A percentile compares a stretch with the other conserved stretches of the same genome.
These are phyloP conservation scores for Garrulus glandarius DNA, from an alignment of 2,797 vertebrate genomes.

Conservation along the genomic window DNA sequence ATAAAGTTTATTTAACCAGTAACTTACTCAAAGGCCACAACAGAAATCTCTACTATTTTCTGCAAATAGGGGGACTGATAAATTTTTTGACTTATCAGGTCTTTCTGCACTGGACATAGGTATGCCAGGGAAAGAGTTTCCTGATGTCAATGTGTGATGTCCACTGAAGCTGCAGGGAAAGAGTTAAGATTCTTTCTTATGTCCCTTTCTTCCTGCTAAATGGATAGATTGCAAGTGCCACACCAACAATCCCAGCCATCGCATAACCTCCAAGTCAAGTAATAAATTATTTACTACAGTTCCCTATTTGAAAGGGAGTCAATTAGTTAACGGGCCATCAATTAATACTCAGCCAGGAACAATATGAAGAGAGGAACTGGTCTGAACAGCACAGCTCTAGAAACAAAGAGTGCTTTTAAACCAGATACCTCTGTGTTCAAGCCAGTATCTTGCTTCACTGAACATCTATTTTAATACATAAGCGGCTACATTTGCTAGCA, in stretches of 20 bases:
- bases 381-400: background rate
- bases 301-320: background rate
- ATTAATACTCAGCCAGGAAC: background rate
- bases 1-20: background rate
- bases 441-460: background rate
- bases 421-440: background rate
- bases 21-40: background rate
- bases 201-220: background rate
- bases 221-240: background rate
- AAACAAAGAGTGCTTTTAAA: constrained; percentile 5
- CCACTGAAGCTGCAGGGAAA: background rate
- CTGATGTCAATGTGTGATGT: rapidly evolving
- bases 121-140: background rate
- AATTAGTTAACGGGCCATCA: background rate
- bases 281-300: background rate
- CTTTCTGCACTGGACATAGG: background rate
- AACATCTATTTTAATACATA: background rate
- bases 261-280: background rate
- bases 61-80: background rate
- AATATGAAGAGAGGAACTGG: background rate
- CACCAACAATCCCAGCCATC: background rate
- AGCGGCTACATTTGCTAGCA: background rate
- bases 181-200: background rate
- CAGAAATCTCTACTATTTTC: background rate
- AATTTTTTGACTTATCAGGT: background rate